Evolutionary conservation across 2,113 vertebrate genomes (phyloP).

Genomic region (Nestor notabilis): DNA sequence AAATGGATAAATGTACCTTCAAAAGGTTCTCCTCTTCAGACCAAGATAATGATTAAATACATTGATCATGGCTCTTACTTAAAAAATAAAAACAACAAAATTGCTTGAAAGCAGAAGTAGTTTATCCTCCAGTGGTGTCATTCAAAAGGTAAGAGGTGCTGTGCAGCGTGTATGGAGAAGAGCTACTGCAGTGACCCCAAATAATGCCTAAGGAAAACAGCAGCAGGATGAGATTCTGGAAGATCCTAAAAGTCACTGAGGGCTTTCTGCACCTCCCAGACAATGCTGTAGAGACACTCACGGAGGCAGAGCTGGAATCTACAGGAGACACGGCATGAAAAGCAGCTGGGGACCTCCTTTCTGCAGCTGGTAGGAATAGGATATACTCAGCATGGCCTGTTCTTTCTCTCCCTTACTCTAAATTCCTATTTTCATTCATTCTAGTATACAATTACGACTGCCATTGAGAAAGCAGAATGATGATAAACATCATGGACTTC

Average conservation of each 20-base stretch:
- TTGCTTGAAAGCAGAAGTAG: not conserved
- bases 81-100: not conserved
- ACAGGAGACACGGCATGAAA: not conserved
- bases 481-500: not conserved
- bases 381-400: rapidly evolving
- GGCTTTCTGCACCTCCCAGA: not conserved
- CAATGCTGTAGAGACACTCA: not conserved
- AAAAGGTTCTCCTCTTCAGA: not conserved
- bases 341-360: not conserved
- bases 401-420: not conserved
- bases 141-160: not conserved
- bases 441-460: not conserved
- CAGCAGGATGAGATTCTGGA: not conserved
- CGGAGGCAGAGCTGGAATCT: not conserved
- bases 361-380: not conserved
- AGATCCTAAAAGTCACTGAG: not conserved
- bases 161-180: not conserved
- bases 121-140: not conserved
- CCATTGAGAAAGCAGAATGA: not conserved
- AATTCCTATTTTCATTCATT: not conserved
- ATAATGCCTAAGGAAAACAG: not conserved
- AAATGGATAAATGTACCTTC: not conserved
- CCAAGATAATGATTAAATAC: not conserved
- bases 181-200: not conserved
- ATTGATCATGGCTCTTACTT: not conserved